A percentile compares a stretch with the other conserved stretches of the same genome.
phyloP scores from a whole-genome alignment of 1,140 invertebrate species.

The Aphis craccivora region DNA sequence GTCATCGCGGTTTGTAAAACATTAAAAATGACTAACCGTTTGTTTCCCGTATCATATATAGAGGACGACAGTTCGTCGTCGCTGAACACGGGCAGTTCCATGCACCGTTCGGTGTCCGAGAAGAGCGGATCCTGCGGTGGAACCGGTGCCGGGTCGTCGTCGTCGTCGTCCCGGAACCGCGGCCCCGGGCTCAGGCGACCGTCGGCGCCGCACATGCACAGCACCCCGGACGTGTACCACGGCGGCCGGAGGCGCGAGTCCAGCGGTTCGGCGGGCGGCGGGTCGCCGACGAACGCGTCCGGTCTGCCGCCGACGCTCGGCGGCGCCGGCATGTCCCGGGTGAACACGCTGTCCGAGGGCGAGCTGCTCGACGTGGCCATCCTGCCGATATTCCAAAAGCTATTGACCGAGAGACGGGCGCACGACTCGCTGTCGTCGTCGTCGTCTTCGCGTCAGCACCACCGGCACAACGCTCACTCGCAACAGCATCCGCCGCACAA shows the following conservation, averaged over 20 bases:
- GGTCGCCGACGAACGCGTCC: slow-evolving; percentile 89
- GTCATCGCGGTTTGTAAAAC: no score
- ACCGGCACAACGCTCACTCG: neutral
- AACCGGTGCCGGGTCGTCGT: slow-evolving; percentile 60
- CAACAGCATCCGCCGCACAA: neutral
- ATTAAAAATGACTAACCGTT: no score
- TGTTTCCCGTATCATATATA: no score
- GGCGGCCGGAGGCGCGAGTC: slow-evolving; percentile 82
- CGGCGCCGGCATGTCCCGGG: slow-evolving; percentile 62
- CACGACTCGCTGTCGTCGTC: neutral
- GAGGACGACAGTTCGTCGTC: slow-evolving; percentile 32
- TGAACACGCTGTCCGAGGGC: slow-evolving; percentile 76
- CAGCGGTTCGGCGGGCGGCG: slow-evolving; percentile 83
- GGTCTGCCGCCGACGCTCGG: slow-evolving; percentile 60
- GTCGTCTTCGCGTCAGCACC: neutral
- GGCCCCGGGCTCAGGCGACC: slow-evolving; percentile 60
- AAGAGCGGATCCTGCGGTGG: slow-evolving; percentile 64
- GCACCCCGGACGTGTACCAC: slow-evolving; percentile 71
- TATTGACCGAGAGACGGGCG: slow-evolving; percentile 78
- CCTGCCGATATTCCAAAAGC: slow-evolving; percentile 88
- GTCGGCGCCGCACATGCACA: slow-evolving; percentile 67
- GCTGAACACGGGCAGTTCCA: slow-evolving; percentile 59
- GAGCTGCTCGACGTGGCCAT: slow-evolving; percentile 83
- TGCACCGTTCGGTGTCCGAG: slow-evolving; percentile 69
- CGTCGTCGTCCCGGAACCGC: slow-evolving; percentile 59